Base-by-base conservation (phyloP, 2,888 invertebrate species). In the Crioceris asparagi region DNA sequence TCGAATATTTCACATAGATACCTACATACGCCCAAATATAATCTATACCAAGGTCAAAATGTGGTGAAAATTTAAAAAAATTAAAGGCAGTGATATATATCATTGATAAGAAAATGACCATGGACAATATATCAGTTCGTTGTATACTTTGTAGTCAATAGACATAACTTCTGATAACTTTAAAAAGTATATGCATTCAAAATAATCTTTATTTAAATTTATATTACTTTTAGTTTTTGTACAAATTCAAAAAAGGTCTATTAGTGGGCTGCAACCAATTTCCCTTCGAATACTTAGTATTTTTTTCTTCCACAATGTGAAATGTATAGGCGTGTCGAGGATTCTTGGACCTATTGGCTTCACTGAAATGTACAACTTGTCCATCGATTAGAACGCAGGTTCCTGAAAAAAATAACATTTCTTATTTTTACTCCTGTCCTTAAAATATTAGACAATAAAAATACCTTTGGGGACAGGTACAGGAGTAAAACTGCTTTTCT, bases 251-350 rank as follows among this genome's bases (percentile, higher is more conserved):
- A 60, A 90, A 90, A 0, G 81, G 77, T 43, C 76, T 74, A 6
- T 67, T 70, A 29, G 70, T 61, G 0, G 82, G 76, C 59, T 87
- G 88, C 1, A 90, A 66, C 94, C 94, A 96, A 60, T 94, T 96
- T 5, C 83, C 74, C 27, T 74, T 62, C 0, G 86, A 77, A 65
- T 84, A 97, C 37, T 71, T 67, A 18, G 83, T 80, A 39, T 79
- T 67, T 12, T 77, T 67, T 44, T 74, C 77, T 61, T 98, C 97
- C 38, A 87, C 73, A 1, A 93, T 75, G 61, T 98, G 97, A 66
- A 96, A 94, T 4, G 94, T 93, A 66, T 97, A 98, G 1, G 88
- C 91, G 54, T 91, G 87, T 19, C 97, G 76, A n/a, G 90, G 82
- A 45, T 75, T 73, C 2, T 72, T 60, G 0, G 93, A 93, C 41